phyloP scores from a whole-genome alignment of 2,797 vertebrate species.

The Gallinago stenura region DNA sequence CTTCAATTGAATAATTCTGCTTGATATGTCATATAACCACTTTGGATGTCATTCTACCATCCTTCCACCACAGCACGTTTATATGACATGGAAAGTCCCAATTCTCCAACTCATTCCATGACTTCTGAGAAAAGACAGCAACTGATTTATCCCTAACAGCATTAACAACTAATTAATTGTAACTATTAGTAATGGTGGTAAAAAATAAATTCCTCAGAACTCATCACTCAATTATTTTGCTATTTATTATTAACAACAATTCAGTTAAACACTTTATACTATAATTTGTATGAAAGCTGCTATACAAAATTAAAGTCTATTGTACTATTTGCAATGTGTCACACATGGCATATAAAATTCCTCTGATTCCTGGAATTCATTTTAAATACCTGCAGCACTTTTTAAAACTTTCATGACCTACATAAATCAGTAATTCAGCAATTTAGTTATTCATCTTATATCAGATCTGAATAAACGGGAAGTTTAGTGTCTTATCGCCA shows the following conservation, averaged over 20 bases:
- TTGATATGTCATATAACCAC: not conserved
- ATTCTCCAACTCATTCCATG: not conserved
- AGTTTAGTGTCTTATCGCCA: slow-evolving; percentile 38
- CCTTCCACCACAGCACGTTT: not conserved
- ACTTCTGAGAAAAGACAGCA: slow-evolving; percentile 5
- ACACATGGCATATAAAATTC: not conserved
- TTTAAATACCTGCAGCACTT: slow-evolving; percentile 33
- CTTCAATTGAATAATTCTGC: not conserved
- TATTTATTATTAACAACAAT: slow-evolving; percentile 13
- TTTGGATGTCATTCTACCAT: not conserved
- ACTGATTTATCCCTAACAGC: slow-evolving; percentile 18
- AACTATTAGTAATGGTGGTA: slow-evolving; percentile 1
- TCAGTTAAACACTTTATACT: not conserved
- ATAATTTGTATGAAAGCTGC: not conserved
- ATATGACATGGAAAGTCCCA: not conserved
- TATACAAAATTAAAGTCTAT: not conserved
- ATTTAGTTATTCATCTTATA: slow-evolving; percentile 38
- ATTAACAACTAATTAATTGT: not conserved
- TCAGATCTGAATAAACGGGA: slow-evolving; percentile 25
- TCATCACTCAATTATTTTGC: not conserved
- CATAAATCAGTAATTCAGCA: slow-evolving; percentile 35
- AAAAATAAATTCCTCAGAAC: slow-evolving; percentile 43
- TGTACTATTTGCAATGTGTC: not conserved
- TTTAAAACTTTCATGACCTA: slow-evolving; percentile 48
- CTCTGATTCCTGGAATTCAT: slow-evolving; percentile 26